A percentile compares a stretch with the other conserved stretches of the same genome.
phyloP scores from a whole-genome alignment of 2,797 vertebrate species.

The Rhinoraja longicauda region DNA sequence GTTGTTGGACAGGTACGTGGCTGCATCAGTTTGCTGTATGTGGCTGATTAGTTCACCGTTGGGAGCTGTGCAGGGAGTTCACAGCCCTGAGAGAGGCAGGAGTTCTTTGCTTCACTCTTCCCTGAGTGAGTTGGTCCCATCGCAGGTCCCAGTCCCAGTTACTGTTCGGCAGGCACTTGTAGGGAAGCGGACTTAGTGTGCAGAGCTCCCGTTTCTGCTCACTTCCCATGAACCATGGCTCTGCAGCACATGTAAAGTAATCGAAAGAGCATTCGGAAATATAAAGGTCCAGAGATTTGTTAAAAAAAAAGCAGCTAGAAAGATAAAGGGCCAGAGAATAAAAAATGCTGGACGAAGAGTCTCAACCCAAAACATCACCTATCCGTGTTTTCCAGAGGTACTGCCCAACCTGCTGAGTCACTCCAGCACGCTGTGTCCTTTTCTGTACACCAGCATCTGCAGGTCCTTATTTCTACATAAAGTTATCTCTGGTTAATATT shows the following conservation, averaged over 20 bases:
- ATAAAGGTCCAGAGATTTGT: too few species aligned
- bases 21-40: not conserved
- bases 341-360: too few species aligned
- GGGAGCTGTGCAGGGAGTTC: not conserved
- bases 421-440: too few species aligned
- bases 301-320: too few species aligned
- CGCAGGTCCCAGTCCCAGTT: not conserved
- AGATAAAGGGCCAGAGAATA: too few species aligned
- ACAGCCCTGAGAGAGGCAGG: not conserved
- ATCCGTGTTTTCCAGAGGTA: too few species aligned
- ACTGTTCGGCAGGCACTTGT: not conserved
- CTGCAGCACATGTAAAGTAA: too few species aligned
- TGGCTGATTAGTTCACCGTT: not conserved
- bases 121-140: not conserved
- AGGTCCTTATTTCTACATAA: too few species aligned
- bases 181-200: not conserved
- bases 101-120: not conserved
- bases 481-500: too few species aligned
- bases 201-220: not conserved
- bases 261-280: not conserved
- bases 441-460: too few species aligned
- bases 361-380: too few species aligned
- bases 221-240: not conserved
- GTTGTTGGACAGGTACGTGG: slow-evolving; percentile 13
- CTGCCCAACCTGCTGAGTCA: too few species aligned